Conservation (phyloP, 2,888 invertebrate species). For the Eueremaeus valkanovi region DNA sequence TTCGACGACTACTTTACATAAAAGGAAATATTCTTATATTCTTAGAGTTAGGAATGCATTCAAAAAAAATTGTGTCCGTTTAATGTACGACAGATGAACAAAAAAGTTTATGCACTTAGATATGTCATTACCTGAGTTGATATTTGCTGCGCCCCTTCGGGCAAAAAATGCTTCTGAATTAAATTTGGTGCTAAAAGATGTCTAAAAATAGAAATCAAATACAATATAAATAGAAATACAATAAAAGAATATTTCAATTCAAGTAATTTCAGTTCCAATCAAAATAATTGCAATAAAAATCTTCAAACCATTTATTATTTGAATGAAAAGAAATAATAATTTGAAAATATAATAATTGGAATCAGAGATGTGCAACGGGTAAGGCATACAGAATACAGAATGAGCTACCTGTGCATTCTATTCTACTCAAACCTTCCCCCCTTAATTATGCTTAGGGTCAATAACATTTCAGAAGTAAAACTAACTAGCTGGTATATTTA, state of each 20-base stretch:
- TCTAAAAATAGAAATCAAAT: slow-evolving; percentile 58
- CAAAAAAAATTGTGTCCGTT: background rate
- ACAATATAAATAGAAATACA: slow-evolving; percentile 41
- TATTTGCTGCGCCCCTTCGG: slow-evolving; percentile 76
- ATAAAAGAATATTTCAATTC: slow-evolving; percentile 32
- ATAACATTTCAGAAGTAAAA: no score
- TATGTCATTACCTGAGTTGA: slow-evolving; percentile 64
- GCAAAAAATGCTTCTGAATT: slow-evolving; percentile 82
- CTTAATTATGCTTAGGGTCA: no score
- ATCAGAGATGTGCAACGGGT: no score
- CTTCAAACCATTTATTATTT: no score
- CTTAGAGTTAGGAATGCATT: background rate
- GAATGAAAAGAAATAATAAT: no score
- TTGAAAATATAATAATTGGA: no score
- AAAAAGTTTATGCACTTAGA: background rate
- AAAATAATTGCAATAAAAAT: no score
- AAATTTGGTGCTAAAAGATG: slow-evolving; percentile 90
- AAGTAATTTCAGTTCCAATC: no score
- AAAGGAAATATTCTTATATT: background rate
- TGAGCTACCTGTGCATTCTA: no score
- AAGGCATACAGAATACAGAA: no score
- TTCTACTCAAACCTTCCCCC: no score
- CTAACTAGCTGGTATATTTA: no score
- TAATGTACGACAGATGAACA: background rate
- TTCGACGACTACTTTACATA: background rate